Conservation (phyloP, 2,797 vertebrate genomes). For the Hydrophis major region DNA sequence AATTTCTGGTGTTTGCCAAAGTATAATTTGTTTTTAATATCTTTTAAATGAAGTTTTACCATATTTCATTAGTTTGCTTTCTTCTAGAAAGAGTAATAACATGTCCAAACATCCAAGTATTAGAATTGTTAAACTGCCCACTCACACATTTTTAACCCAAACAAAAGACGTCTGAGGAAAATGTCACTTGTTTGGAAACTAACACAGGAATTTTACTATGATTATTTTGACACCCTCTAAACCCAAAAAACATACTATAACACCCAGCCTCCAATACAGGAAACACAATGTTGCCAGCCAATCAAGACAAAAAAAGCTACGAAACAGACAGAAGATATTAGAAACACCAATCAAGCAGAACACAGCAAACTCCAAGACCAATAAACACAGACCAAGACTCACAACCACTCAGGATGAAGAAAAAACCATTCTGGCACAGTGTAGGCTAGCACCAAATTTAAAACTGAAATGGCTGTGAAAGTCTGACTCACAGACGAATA, state of each 20-base stretch:
- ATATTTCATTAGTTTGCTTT: neutral
- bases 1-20: conserved; percentile 53
- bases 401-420: no score
- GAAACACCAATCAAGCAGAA: no score
- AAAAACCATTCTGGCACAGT: no score
- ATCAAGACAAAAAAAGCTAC: no score
- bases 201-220: conserved; percentile 24
- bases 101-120: neutral
- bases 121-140: conserved; percentile 18
- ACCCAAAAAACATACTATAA: conserved; percentile 22
- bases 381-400: no score
- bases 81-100: neutral
- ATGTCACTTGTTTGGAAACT: conserved; percentile 24
- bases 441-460: no score
- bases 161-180: neutral
- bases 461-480: no score
- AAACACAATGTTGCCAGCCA: no score
- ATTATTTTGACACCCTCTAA: conserved; percentile 17
- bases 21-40: conserved; percentile 39
- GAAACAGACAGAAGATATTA: no score
- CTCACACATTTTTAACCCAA: neutral
- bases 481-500: no score
- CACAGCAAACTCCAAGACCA: no score
- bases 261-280: no score
- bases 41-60: conserved; percentile 36